phyloP scores from a whole-genome alignment of 1,140 invertebrate species.

The Ctenoplectra terminalis region DNA sequence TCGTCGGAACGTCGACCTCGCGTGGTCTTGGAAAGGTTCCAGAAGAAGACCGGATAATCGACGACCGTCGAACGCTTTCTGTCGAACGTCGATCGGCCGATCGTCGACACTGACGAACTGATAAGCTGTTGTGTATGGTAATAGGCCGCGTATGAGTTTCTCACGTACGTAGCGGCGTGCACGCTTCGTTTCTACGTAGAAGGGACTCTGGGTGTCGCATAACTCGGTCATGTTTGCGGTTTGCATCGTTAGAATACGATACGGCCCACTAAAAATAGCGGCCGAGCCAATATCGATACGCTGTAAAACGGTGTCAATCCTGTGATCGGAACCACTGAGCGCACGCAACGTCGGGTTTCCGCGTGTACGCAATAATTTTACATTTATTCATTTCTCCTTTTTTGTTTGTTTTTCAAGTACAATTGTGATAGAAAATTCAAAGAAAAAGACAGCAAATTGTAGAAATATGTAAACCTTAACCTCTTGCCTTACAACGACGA shows the following conservation, averaged over 20 bases:
- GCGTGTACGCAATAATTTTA: constrained; percentile 1
- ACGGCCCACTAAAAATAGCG: constrained; percentile 67
- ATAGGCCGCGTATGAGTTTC: background rate
- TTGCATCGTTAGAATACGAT: constrained; percentile 67
- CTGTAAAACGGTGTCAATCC: constrained; percentile 53
- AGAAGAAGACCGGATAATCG: background rate
- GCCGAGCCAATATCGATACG: constrained; percentile 57
- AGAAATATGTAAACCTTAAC: too few relatives aligned
- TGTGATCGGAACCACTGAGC: constrained; percentile 26
- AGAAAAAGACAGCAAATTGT: too few relatives aligned
- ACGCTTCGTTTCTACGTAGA: constrained; percentile 10
- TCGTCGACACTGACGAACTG: background rate
- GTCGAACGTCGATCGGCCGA: background rate
- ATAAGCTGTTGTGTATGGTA: background rate
- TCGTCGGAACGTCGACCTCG: background rate
- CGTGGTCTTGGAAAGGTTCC: constrained; percentile 12
- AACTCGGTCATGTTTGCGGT: constrained; percentile 70
- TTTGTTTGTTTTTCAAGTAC: background rate
- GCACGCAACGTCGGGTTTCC: constrained; percentile 13
- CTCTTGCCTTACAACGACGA: too few relatives aligned
- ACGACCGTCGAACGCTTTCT: background rate
- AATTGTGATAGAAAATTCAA: too few relatives aligned
- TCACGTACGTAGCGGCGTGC: constrained; percentile 6
- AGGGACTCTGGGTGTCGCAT: constrained; percentile 43
- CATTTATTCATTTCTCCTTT: too few relatives aligned